Evolutionary conservation across 30 jellyfish, hydroid and myxozoan genomes (phyloP), one percentile per base, ranked within the genome.

Genomic region (Nemopilema nomurai): DNA sequence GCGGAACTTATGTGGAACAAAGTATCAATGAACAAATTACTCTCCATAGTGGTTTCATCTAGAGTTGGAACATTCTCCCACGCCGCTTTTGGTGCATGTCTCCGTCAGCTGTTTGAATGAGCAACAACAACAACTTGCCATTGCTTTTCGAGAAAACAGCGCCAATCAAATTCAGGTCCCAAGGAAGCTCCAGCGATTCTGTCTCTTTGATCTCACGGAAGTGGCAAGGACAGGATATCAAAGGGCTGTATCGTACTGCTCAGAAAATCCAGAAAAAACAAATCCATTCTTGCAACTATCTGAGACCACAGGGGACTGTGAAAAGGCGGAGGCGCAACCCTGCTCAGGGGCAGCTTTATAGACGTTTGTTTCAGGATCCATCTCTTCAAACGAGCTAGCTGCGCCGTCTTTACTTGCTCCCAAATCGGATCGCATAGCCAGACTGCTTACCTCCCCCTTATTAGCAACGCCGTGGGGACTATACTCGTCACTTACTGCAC

Each of bases 251-350:
- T 77, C 71, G 26, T 57, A 77, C 64, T 77, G 87, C 78, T 77
- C 87, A 6, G 87, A 62, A 33, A 77, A 53, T 16, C 78, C 78
- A 3, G 87, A 77, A 22, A 77, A 62, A 49, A 52, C 78, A 28
- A 77, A 67, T 29, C 67, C 31, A 29, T 64, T 75, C 27, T 23
- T 22, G 28, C 63, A 63, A 9, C 78, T 28, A 18, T 24, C 33
- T 13, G 57, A 41, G 57, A 41, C 9, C 57, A 41, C 57, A 41
- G 57, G 57, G 13, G 57, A 41, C 57, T 41, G 57, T 41, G 57
- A 41, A 41, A 3, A 41, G 57, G 57, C 13, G 9, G 57, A 41
- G 6, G 13, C 57, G 13, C 6, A 41, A n/a, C n/a, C n/a, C n/a
- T n/a, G n/a, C n/a, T n/a, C n/a, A n/a, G n/a, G n/a, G n/a, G n/a